Percentiles rank a stretch among this genome's conserved stretches.
Evolutionary conservation across 2,888 invertebrate genomes (phyloP).

Genomic region (Salticus scenicus): DNA sequence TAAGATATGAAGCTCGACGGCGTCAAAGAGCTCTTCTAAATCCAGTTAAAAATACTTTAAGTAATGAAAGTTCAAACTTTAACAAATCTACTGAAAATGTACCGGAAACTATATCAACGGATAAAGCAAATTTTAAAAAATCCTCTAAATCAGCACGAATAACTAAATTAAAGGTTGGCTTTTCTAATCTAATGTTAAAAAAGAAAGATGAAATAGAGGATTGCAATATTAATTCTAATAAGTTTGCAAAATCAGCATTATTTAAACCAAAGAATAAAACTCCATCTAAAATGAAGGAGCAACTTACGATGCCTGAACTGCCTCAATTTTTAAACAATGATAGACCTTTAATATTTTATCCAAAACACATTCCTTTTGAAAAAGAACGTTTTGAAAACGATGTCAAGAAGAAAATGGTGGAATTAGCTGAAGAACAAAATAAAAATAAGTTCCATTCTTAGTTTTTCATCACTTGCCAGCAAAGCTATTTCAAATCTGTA

Average conservation of each 20-base stretch:
- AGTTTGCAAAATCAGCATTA: background rate
- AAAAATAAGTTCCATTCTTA: no score
- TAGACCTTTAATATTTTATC: conserved; percentile 26
- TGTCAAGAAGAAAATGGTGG: conserved; percentile 10
- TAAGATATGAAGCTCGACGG: conserved; percentile 13
- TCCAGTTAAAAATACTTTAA: background rate
- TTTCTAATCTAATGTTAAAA: background rate
- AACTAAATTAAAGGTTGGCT: conserved; percentile 9
- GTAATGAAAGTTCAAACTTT: background rate
- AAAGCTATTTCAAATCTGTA: no score
- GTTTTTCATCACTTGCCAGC: no score
- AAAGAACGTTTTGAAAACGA: conserved; percentile 22
- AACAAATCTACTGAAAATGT: background rate
- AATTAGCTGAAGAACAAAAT: background rate
- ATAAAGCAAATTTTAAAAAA: background rate
- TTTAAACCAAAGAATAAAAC: background rate
- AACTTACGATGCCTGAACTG: background rate
- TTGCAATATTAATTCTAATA: background rate
- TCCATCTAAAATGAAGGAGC: background rate
- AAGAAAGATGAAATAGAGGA: background rate
- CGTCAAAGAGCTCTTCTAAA: background rate
- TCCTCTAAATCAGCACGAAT: background rate
- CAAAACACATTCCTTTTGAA: conserved; percentile 25
- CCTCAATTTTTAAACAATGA: conserved; percentile 15
- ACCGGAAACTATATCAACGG: background rate